Evolutionary conservation across 2,888 invertebrate species (phyloP).

Genomic region (Timandra comae): DNA sequence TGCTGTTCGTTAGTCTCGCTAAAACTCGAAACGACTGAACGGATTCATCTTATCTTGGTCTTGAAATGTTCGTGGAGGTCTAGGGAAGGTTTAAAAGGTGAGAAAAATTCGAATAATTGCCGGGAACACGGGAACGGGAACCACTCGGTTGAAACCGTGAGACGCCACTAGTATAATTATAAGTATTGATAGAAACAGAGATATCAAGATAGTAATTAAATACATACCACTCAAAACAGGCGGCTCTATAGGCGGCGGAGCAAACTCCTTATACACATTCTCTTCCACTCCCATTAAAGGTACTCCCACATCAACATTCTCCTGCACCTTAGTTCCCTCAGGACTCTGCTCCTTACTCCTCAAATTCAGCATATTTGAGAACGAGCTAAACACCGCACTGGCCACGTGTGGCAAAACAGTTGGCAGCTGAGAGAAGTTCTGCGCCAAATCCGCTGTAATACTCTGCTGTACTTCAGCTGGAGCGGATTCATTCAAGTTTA

Average conservation of each 20-base stretch:
- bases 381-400: conserved; percentile 79
- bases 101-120: too few relatives aligned
- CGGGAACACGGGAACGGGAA: too few relatives aligned
- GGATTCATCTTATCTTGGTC: too few relatives aligned
- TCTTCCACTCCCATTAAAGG: conserved; percentile 40
- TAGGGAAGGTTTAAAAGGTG: too few relatives aligned
- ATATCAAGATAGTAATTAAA: conserved; percentile 1
- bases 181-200: too few relatives aligned
- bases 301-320: conserved; percentile 19
- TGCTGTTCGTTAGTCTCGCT: too few relatives aligned
- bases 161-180: too few relatives aligned
- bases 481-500: conserved; percentile 52
- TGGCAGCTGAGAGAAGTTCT: conserved; percentile 76
- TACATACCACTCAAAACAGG: conserved; percentile 47
- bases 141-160: too few relatives aligned
- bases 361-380: conserved; percentile 69
- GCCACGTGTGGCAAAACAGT: conserved; percentile 78
- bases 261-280: conserved; percentile 32
- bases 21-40: too few relatives aligned
- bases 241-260: conserved; percentile 57
- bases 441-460: conserved; percentile 67
- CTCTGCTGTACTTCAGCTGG: conserved; percentile 41
- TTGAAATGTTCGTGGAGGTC: too few relatives aligned
- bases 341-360: conserved; percentile 57
- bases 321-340: conserved; percentile 28